Evolutionary conservation across 2,113 vertebrate species (phyloP).

Genomic region (Sturnira hondurensis): DNA sequence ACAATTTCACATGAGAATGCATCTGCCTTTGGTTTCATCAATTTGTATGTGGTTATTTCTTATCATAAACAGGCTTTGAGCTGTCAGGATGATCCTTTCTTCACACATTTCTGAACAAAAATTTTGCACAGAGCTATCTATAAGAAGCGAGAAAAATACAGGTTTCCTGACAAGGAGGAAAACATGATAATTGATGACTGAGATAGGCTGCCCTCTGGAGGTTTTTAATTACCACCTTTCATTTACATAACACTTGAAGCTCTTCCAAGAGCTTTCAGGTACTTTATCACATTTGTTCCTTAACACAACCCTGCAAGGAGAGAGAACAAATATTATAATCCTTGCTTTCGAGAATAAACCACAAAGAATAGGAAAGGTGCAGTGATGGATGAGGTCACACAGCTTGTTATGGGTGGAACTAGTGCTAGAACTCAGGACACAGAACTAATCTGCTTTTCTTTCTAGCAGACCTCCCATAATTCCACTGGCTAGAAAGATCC

Average conservation of each 20-base stretch:
- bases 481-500: neutral
- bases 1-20: constrained; percentile 65
- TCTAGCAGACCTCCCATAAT: neutral
- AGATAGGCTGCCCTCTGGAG: constrained; percentile 61
- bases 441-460: neutral
- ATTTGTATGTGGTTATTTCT: constrained; percentile 65
- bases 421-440: neutral
- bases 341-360: constrained; percentile 37
- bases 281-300: constrained; percentile 61
- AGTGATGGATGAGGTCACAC: constrained; percentile 9
- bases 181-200: constrained; percentile 74
- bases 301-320: constrained; percentile 27
- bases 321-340: constrained; percentile 37
- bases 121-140: constrained; percentile 38
- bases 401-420: neutral
- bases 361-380: neutral
- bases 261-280: constrained; percentile 67
- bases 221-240: constrained; percentile 77
- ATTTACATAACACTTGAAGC: constrained; percentile 73
- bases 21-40: constrained; percentile 63
- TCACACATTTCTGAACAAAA: constrained; percentile 62
- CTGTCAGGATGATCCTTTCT: constrained; percentile 66
- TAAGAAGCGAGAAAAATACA: constrained; percentile 64
- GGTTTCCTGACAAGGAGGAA: constrained; percentile 71
- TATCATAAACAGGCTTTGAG: constrained; percentile 61